These are phyloP conservation scores for Parnassius mnemosyne DNA, from an alignment of 2,888 invertebrate species.

Conservation along the genomic window DNA sequence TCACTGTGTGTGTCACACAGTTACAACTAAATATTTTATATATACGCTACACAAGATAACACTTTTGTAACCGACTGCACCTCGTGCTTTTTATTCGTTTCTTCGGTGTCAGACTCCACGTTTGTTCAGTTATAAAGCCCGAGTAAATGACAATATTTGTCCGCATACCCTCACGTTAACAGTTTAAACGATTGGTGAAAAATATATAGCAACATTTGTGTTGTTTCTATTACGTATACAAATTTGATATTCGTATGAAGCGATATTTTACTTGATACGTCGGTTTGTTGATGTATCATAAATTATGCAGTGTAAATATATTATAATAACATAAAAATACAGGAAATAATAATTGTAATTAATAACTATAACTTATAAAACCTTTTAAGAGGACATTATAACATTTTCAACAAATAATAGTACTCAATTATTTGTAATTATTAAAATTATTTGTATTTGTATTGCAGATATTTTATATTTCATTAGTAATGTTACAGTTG, in stretches of 20 bases:
- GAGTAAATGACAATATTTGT: conserved; percentile 46
- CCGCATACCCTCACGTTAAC: conserved; percentile 30
- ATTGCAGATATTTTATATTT: not conserved
- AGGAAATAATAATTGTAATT: too few relatives aligned
- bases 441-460: too few relatives aligned
- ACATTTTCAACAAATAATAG: too few relatives aligned
- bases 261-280: too few relatives aligned
- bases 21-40: conserved; percentile 7
- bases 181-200: conserved; percentile 24
- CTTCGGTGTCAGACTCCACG: conserved; percentile 50
- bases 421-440: too few relatives aligned
- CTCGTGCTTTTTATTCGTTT: conserved; percentile 60
- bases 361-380: too few relatives aligned
- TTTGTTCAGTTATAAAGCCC: conserved; percentile 49
- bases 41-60: conserved; percentile 9
- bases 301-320: too few relatives aligned
- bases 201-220: conserved; percentile 9
- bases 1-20: not conserved
- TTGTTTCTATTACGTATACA: conserved; percentile 5
- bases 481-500: too few relatives aligned
- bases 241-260: not conserved
- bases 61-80: conserved; percentile 46
- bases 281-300: too few relatives aligned
- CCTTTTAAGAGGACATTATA: too few relatives aligned
- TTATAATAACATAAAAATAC: too few relatives aligned